These are phyloP conservation scores for Cantharis rustica DNA, from an alignment of 2,888 invertebrate species.

Conservation along the genomic window DNA sequence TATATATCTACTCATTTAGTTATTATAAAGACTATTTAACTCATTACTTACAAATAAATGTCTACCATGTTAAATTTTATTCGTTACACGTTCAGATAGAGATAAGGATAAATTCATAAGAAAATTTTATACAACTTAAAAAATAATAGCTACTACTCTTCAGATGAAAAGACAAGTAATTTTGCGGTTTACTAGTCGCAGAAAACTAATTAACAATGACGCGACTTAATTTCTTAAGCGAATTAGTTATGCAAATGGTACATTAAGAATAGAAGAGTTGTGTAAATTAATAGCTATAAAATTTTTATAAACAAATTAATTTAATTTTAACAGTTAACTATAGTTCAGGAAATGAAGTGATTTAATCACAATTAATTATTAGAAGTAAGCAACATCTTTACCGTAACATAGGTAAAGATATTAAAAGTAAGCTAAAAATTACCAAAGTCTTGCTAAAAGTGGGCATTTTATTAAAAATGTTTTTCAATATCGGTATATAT, in stretches of 20 bases:
- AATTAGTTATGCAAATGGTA: background rate
- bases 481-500: too few species aligned
- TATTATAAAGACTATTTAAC: background rate
- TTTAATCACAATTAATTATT: too few species aligned
- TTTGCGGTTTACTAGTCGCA: background rate
- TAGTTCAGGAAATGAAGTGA: too few species aligned
- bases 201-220: background rate
- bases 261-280: background rate
- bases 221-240: background rate
- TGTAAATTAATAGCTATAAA: background rate
- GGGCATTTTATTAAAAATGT: too few species aligned
- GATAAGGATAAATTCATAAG: background rate
- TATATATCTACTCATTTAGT: background rate
- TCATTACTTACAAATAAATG: background rate
- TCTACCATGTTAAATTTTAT: background rate
- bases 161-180: background rate
- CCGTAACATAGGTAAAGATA: too few species aligned
- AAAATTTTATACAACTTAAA: background rate
- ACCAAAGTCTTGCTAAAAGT: too few species aligned
- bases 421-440: too few species aligned
- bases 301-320: too few species aligned
- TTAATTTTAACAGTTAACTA: too few species aligned
- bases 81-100: background rate
- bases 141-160: background rate
- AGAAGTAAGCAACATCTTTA: too few species aligned